Conservation (phyloP, 2,797 vertebrate species). For the Sebastes umbrosus region DNA sequence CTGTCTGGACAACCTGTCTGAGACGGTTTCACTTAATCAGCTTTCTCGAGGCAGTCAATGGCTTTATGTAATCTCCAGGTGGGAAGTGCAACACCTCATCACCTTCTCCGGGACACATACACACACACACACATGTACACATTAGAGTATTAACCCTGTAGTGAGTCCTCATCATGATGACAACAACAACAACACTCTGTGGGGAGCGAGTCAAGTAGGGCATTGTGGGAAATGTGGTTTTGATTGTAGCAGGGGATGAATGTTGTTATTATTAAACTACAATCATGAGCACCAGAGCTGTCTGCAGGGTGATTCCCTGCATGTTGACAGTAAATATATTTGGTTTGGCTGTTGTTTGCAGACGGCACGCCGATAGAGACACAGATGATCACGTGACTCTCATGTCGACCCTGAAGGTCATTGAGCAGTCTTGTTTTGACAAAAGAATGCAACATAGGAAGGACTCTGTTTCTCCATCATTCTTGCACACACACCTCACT, state of each 20-base stretch:
- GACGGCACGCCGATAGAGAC: background rate
- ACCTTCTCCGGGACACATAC: background rate
- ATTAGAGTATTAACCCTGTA: background rate
- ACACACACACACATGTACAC: background rate
- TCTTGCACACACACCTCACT: background rate
- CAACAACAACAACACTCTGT: background rate
- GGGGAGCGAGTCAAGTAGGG: background rate
- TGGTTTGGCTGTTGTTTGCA: background rate
- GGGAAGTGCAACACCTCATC: slow-evolving; percentile 39
- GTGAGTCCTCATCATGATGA: background rate
- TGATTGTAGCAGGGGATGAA: background rate
- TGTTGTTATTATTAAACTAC: background rate
- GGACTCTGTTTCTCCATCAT: background rate
- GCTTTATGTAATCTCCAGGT: slow-evolving; percentile 68
- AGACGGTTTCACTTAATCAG: slow-evolving; percentile 61
- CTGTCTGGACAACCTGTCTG: slow-evolving; percentile 14
- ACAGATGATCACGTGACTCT: background rate
- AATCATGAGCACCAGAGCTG: background rate
- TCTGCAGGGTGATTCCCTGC: background rate
- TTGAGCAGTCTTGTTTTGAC: background rate
- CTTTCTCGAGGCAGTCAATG: slow-evolving; percentile 51
- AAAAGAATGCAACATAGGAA: background rate
- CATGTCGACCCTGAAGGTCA: slow-evolving; percentile 1
- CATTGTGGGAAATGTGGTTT: slow-evolving; percentile 11
- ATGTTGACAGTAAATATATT: background rate